Evolutionary conservation across 2,113 vertebrate genomes (phyloP).

Genomic region (Boulengeromyrus knoepffleri): DNA sequence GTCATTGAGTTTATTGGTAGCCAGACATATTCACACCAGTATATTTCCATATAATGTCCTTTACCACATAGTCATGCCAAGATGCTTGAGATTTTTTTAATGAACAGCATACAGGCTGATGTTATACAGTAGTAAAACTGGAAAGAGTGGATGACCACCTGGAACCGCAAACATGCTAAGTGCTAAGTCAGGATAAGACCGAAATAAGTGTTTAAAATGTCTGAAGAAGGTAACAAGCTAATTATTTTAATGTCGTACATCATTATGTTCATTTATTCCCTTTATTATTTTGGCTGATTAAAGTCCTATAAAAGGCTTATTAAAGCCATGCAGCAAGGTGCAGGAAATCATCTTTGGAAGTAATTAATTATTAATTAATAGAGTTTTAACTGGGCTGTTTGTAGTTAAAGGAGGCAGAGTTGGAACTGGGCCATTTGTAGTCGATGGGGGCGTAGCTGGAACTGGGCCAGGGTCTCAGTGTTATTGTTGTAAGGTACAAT

Average conservation of each 20-base stretch:
- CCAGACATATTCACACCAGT: background rate
- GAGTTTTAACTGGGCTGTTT: background rate
- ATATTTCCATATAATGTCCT: background rate
- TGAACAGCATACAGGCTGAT: background rate
- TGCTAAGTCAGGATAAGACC: background rate
- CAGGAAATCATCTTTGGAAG: background rate
- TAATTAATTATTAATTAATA: background rate
- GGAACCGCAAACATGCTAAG: background rate
- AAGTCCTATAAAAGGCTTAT: background rate
- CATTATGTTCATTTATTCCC: background rate
- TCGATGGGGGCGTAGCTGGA: no score
- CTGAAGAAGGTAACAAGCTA: background rate
- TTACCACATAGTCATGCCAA: background rate
- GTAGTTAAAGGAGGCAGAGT: background rate
- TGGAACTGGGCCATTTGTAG: background rate
- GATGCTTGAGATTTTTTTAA: background rate
- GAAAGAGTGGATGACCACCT: background rate
- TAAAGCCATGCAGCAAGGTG: background rate
- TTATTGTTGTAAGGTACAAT: background rate
- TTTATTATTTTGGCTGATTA: background rate
- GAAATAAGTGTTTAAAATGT: background rate
- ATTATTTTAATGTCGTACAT: background rate
- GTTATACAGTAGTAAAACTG: background rate
- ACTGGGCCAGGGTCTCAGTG: background rate
- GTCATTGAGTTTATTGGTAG: background rate